Evolutionary conservation across 2,113 vertebrate species (phyloP).

Genomic region (Pagrus major): DNA sequence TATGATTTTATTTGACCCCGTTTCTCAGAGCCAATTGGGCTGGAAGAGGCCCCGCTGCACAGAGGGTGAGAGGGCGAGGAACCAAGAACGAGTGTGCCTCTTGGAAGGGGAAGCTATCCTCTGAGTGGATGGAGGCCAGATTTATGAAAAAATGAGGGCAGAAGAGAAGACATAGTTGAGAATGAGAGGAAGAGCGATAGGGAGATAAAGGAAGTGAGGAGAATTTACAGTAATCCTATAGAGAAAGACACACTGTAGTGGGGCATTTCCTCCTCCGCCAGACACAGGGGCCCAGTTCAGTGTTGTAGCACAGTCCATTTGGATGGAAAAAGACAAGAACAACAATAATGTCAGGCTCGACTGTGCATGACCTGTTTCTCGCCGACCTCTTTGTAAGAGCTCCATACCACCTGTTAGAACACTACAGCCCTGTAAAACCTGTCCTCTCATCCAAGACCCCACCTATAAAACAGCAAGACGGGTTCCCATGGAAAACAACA

Average conservation of each 20-base stretch:
- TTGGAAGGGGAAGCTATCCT: conserved; percentile 52
- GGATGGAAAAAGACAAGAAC: conserved; percentile 56
- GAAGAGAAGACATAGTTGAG: neutral
- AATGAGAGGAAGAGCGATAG: neutral
- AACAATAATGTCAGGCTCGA: conserved; percentile 65
- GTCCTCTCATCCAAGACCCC: conserved; percentile 63
- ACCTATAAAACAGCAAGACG: conserved; percentile 73
- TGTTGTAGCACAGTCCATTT: conserved; percentile 51
- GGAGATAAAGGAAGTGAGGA: conserved; percentile 12
- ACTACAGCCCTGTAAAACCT: conserved; percentile 69
- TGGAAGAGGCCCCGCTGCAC: conserved; percentile 51
- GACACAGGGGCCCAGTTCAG: conserved; percentile 16
- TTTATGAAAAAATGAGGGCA: conserved; percentile 43
- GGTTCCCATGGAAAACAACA: conserved; percentile 66
- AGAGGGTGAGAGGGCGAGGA: conserved; percentile 71
- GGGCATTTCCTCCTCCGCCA: neutral
- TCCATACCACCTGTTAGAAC: conserved; percentile 75
- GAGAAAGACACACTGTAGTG: conserved; percentile 2
- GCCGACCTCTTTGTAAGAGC: conserved; percentile 42
- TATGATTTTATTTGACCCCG: conserved; percentile 69
- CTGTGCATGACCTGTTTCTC: conserved; percentile 68
- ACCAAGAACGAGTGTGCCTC: conserved; percentile 66
- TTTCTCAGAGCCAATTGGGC: conserved; percentile 74
- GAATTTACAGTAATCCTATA: conserved; percentile 42
- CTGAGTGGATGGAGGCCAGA: conserved; percentile 38